phyloP scores from a whole-genome alignment of 1,140 invertebrate genomes.

The Lordiphosa collinella region DNA sequence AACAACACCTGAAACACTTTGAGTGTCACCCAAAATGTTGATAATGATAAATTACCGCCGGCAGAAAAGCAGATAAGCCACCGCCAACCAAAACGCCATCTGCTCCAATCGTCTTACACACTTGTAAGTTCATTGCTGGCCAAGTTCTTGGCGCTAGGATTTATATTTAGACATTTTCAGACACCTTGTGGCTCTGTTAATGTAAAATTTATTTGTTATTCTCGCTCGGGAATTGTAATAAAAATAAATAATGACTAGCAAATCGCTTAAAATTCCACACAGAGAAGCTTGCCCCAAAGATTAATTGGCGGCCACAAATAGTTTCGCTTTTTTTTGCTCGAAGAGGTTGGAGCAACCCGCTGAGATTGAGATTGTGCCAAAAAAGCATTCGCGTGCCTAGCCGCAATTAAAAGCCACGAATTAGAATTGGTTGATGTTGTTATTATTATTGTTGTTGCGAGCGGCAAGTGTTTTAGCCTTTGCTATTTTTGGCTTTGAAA shows the following conservation, averaged over 20 bases:
- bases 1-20: constrained; percentile 1
- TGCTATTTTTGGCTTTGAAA: no score
- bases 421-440: constrained; percentile 24
- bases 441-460: constrained; percentile 15
- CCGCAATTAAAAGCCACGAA: constrained; percentile 45
- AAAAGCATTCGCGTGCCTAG: constrained; percentile 49
- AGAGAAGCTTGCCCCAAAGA: constrained; percentile 27
- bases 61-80: constrained; percentile 10
- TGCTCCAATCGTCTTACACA: neutral
- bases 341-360: constrained; percentile 27
- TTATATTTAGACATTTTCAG: constrained; percentile 40
- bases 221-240: constrained; percentile 17
- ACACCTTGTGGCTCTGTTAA: constrained; percentile 31
- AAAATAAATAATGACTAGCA: constrained; percentile 68
- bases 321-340: constrained; percentile 5
- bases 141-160: constrained; percentile 26
- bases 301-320: constrained; percentile 66
- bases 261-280: constrained; percentile 73
- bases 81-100: neutral
- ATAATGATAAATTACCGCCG: constrained; percentile 63
- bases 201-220: constrained; percentile 43
- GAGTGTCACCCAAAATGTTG: constrained; percentile 55
- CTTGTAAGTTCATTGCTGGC: constrained; percentile 62
- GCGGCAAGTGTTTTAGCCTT: constrained; percentile 6
- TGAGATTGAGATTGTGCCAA: constrained; percentile 31